Evolutionary conservation across 2,113 vertebrate genomes (phyloP).

Genomic region (Amphiprion ocellaris): DNA sequence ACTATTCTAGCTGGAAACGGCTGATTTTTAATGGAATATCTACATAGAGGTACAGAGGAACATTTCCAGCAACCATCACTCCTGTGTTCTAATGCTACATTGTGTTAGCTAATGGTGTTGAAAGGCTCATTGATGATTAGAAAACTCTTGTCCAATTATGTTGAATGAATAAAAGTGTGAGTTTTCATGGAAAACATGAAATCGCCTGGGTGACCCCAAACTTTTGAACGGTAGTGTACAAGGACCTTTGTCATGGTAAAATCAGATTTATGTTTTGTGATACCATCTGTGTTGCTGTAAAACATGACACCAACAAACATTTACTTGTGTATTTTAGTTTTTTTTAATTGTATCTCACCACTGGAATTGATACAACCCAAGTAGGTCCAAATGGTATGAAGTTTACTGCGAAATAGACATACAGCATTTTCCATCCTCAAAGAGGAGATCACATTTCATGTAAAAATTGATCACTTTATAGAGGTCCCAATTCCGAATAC

Average conservation of each 20-base stretch:
- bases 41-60: no score
- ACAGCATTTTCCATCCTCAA: constrained; percentile 24
- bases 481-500: not conserved
- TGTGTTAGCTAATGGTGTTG: no score
- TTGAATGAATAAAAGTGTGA: no score
- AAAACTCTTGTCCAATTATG: no score
- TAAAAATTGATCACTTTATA: constrained; percentile 11
- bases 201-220: no score
- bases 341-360: constrained; percentile 64
- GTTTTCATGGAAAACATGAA: no score
- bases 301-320: constrained; percentile 29
- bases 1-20: no score
- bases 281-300: not conserved
- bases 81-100: no score
- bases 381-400: constrained; percentile 27
- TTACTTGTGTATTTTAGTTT: constrained; percentile 12
- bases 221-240: no score
- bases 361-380: constrained; percentile 48
- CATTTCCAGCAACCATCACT: no score
- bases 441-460: constrained; percentile 12
- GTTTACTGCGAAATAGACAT: constrained; percentile 14
- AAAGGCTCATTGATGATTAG: no score
- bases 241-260: not conserved
- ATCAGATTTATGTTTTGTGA: not conserved
- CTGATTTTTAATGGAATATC: no score